Conservation (phyloP, 2,888 invertebrate species). For the Scaptomyza reducta region DNA sequence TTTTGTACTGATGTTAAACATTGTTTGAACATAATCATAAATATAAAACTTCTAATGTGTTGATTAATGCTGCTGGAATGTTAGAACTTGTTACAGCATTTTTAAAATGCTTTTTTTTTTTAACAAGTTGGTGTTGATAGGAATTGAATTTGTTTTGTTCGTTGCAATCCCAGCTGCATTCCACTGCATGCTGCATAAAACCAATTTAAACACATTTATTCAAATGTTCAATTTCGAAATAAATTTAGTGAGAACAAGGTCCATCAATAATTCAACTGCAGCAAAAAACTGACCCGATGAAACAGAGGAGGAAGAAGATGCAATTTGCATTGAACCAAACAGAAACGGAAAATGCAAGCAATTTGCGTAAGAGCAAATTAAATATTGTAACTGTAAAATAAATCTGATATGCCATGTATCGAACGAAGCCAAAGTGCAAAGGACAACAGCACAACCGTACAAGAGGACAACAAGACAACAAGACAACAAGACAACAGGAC, state of each 20-base stretch:
- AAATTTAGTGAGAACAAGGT: slow-evolving; percentile 42
- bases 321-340: slow-evolving; percentile 51
- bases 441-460: slow-evolving; percentile 41
- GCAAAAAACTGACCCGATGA: slow-evolving; percentile 22
- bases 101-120: not conserved
- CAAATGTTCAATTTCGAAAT: slow-evolving; percentile 38
- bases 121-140: not conserved
- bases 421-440: slow-evolving; percentile 53
- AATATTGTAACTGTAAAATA: slow-evolving; percentile 75
- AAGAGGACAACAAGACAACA: not conserved
- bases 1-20: slow-evolving; percentile 24
- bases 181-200: slow-evolving; percentile 23
- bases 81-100: not conserved
- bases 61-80: slow-evolving; percentile 4
- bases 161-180: slow-evolving; percentile 29
- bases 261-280: slow-evolving; percentile 34
- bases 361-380: slow-evolving; percentile 75
- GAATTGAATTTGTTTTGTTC: not conserved
- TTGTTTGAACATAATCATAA: slow-evolving; percentile 45
- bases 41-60: slow-evolving; percentile 31
- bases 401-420: slow-evolving; percentile 68
- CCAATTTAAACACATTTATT: slow-evolving; percentile 44
- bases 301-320: not conserved
- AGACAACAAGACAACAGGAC: slow-evolving; percentile 4
- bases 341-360: slow-evolving; percentile 62